Evolutionary conservation across 1,140 invertebrate species (phyloP).

Genomic region (Amphibalanus amphitrite): DNA sequence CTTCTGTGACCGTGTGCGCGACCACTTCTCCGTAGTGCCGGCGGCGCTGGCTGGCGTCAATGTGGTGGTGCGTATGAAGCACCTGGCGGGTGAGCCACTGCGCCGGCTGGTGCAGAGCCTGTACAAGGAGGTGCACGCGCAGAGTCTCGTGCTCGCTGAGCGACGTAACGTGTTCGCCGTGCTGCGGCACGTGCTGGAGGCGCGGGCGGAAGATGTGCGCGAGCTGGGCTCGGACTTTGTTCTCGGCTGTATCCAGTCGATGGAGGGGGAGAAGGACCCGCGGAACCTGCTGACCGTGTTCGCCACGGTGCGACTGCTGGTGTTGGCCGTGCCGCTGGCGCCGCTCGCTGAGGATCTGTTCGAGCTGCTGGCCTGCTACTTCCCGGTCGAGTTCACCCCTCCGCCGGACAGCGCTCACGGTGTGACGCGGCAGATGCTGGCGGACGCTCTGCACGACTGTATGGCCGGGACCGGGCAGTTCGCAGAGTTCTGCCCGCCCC

Average conservation of each 20-base stretch:
- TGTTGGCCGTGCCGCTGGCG: constrained; percentile 40
- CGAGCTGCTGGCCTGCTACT: constrained; percentile 85
- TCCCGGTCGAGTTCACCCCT: constrained; percentile 65
- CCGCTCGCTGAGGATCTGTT: constrained; percentile 77
- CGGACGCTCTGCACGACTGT: constrained; percentile 45
- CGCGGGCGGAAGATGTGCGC: constrained; percentile 28
- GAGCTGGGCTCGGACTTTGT: constrained; percentile 55
- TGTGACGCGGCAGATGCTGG: constrained; percentile 56
- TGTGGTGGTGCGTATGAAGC: constrained; percentile 31
- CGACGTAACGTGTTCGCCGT: constrained; percentile 37
- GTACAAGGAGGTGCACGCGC: constrained; percentile 54
- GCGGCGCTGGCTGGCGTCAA: constrained; percentile 47
- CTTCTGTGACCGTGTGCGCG: constrained; percentile 54
- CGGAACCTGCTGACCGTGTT: constrained; percentile 65
- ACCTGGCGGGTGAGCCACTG: constrained; percentile 13
- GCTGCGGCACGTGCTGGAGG: constrained; percentile 12
- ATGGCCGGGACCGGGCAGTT: constrained; percentile 53
- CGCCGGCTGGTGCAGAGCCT: constrained; percentile 23
- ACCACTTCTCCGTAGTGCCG: constrained; percentile 60
- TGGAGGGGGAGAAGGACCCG: constrained; percentile 79
- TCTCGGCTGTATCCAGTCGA: constrained; percentile 53
- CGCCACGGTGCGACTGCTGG: constrained; percentile 35
- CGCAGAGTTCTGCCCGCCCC: constrained; percentile 48
- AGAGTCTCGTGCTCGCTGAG: constrained; percentile 48
- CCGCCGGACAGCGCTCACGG: constrained; percentile 28